These are phyloP conservation scores for Leptothorax acervorum DNA, from an alignment of 2,888 invertebrate genomes.

Conservation along the genomic window DNA sequence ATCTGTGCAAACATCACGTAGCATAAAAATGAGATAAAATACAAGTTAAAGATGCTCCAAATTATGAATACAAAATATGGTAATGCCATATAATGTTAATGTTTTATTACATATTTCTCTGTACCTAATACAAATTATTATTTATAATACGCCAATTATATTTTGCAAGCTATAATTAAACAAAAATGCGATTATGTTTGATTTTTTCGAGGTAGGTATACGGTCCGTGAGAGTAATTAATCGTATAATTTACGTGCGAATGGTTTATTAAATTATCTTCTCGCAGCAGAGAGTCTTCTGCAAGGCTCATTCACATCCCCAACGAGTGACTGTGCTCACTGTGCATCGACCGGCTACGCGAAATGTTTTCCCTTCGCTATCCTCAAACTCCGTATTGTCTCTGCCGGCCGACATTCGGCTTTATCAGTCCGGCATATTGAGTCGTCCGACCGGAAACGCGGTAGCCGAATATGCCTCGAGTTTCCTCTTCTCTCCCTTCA, in stretches of 20 bases:
- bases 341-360: background rate
- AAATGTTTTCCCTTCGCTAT: conserved; percentile 51
- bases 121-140: background rate
- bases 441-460: conserved; percentile 68
- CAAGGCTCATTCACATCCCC: background rate
- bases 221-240: background rate
- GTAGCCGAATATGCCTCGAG: conserved; percentile 68
- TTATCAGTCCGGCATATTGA: conserved; percentile 72
- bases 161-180: background rate
- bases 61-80: background rate
- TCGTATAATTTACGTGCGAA: background rate
- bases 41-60: background rate
- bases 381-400: conserved; percentile 73
- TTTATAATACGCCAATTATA: background rate
- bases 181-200: background rate
- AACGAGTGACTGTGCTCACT: background rate
- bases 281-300: conserved; percentile 5
- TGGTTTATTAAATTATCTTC: conserved; percentile 23
- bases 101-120: background rate
- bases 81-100: background rate
- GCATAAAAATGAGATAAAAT: background rate
- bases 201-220: background rate
- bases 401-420: conserved; percentile 61
- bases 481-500: conserved; percentile 52
- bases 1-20: background rate